Evolutionary conservation across 2,113 vertebrate species (phyloP), one percentile per base, ranked within the genome.

Genomic region (Grallaria varia): DNA sequence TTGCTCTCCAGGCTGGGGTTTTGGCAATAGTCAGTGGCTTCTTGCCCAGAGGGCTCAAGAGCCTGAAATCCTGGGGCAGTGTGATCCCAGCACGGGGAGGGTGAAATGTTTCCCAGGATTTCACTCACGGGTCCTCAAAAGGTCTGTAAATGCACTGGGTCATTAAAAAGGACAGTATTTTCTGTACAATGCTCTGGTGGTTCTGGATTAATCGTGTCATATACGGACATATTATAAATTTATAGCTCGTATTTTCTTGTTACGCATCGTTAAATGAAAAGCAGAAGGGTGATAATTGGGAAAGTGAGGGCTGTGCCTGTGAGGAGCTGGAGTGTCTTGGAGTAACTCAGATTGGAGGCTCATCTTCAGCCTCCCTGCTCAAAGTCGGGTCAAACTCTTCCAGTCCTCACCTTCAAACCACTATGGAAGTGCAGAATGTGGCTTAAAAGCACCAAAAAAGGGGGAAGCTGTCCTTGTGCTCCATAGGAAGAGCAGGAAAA

Each of bases 101-200:
- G 68, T 35, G 84, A 37, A 25, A 49, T 42, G 23, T 25, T 66
- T 55, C 69, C 81, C 27, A 0, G 52, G 35, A 12, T 52, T 80
- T 62, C 87, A 39, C 60, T 74, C 31, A 3, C 40, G 9, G 1
- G 14, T 86, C 87, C 80, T 62, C 52, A 1, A 16, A 35, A 31
- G 42, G 35, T 89, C 91, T 78, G 73, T 53, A 88, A 40, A 60
- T 89, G 91, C 91, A n/a, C 76, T 66, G 45, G 82, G 73, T 71
- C 56, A 77, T 56, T 53, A 69, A 78, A 86, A 75, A 71, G 33
- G 20, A 56, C 17, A 5, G 2, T 87, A 72, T 91, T 95, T 92
- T 92, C 76, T 90, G 89, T 95, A 79, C 18, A 82, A 77, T 33
- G 71, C 89, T 89, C 49, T 87, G 92, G 45, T 82, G 58, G n/a